phyloP scores from a whole-genome alignment of 2,888 invertebrate species.

The Trachelus tabidus region DNA sequence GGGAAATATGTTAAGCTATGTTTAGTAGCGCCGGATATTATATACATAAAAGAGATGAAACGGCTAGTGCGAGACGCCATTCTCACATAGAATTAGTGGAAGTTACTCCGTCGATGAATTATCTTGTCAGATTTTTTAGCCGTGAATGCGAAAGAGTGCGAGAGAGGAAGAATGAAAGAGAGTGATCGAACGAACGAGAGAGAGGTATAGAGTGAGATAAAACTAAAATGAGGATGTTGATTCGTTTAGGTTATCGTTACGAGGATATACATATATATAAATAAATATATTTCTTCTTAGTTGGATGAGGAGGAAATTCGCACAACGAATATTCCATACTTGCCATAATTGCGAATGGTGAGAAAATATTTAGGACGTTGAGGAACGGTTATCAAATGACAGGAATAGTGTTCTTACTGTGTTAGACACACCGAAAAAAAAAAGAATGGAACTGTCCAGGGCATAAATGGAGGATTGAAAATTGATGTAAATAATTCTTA shows the following conservation, averaged over 20 bases:
- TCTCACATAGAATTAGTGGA: not conserved
- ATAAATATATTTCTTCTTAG: slow-evolving; percentile 9
- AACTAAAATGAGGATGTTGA: not conserved
- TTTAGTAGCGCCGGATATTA: not conserved
- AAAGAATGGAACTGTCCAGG: not conserved
- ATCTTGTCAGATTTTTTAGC: not conserved
- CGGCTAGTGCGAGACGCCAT: not conserved
- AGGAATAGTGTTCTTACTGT: not conserved
- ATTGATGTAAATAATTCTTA: slow-evolving; percentile 47
- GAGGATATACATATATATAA: slow-evolving; percentile 2
- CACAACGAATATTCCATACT: slow-evolving; percentile 36
- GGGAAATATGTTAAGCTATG: not conserved
- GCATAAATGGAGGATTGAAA: slow-evolving; percentile 12
- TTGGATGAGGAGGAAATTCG: slow-evolving; percentile 25
- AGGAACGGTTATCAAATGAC: not conserved
- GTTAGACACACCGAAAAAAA: not conserved
- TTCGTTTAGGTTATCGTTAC: slow-evolving; percentile 16
- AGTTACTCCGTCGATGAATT: slow-evolving; percentile 3
- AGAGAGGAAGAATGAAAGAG: not conserved
- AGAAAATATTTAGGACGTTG: slow-evolving; percentile 18
- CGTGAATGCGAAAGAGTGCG: not conserved
- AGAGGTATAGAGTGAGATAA: not conserved
- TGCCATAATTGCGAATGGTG: slow-evolving; percentile 33
- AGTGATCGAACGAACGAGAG: no score
- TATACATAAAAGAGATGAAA: not conserved